Percentiles rank a stretch among this genome's conserved stretches.
Conservation (phyloP, 2,797 vertebrate species). For the Coregonus sp. region DNA sequence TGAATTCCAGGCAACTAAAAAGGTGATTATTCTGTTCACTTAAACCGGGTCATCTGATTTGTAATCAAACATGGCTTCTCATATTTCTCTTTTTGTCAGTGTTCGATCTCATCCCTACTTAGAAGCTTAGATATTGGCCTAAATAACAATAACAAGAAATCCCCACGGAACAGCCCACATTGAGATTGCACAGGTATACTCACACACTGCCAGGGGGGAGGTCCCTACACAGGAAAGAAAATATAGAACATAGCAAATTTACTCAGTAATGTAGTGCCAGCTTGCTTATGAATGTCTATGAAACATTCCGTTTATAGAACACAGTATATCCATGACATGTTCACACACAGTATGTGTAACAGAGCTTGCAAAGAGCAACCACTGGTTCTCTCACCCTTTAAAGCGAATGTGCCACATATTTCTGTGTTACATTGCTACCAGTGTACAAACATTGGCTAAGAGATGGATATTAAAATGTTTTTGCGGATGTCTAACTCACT, state of each 20-base stretch:
- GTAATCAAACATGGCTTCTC: background rate
- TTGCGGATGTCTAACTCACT: conserved; percentile 68
- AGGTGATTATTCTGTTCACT: background rate
- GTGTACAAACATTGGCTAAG: background rate
- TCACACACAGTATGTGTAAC: background rate
- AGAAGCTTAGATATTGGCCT: conserved; percentile 16
- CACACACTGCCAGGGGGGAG: conserved; percentile 81
- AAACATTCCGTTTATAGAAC: background rate
- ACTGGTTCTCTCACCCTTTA: background rate
- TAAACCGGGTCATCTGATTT: background rate
- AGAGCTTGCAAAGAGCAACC: background rate
- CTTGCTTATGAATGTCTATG: background rate
- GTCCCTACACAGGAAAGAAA: conserved; percentile 64
- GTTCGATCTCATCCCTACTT: conserved; percentile 6
- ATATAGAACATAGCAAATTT: conserved; percentile 28
- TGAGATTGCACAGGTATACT: conserved; percentile 59
- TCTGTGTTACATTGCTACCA: too few species aligned
- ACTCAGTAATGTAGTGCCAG: background rate
- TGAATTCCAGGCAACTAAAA: background rate
- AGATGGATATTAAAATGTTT: background rate
- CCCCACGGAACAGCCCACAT: conserved; percentile 16
- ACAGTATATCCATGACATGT: too few species aligned
- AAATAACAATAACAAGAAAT: conserved; percentile 45
- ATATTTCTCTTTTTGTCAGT: background rate
- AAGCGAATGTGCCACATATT: background rate